phyloP scores from a whole-genome alignment of 2,113 vertebrate species.

The Syrrhaptes paradoxus region DNA sequence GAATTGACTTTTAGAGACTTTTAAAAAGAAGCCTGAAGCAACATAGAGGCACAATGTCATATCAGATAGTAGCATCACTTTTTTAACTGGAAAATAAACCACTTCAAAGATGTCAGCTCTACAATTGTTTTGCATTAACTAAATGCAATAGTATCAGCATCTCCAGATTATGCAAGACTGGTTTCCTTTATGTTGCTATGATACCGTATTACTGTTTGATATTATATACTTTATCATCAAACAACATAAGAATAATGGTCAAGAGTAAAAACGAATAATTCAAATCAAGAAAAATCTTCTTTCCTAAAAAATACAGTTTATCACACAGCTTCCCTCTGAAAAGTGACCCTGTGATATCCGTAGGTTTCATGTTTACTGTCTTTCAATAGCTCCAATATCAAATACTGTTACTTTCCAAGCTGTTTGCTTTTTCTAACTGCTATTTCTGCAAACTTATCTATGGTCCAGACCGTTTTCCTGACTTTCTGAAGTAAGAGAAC shows the following conservation, averaged over 20 bases:
- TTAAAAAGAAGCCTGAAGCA: not conserved
- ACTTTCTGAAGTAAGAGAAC: not conserved
- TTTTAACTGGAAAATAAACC: conserved; percentile 19
- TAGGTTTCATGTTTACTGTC: not conserved
- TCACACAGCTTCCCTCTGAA: conserved; percentile 3
- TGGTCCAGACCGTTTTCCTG: not conserved
- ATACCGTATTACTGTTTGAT: conserved; percentile 28
- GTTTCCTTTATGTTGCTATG: conserved; percentile 36
- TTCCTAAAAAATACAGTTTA: conserved; percentile 18
- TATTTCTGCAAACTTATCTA: not conserved
- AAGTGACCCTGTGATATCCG: not conserved
- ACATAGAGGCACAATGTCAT: conserved; percentile 1
- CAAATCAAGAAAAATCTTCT: not conserved
- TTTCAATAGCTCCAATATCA: not conserved
- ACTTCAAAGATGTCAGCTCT: not conserved
- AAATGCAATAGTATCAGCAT: not conserved
- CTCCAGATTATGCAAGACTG: not conserved
- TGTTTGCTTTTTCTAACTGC: not conserved
- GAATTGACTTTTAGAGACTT: not conserved
- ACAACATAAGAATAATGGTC: conserved; percentile 10
- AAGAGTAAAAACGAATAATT: conserved; percentile 28
- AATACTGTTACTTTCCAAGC: not conserved
- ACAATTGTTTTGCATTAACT: conserved; percentile 13
- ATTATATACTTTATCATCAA: not conserved
- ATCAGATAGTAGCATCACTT: not conserved